phyloP scores from a whole-genome alignment of 2,888 invertebrate genomes.

The Tinea pellionella region DNA sequence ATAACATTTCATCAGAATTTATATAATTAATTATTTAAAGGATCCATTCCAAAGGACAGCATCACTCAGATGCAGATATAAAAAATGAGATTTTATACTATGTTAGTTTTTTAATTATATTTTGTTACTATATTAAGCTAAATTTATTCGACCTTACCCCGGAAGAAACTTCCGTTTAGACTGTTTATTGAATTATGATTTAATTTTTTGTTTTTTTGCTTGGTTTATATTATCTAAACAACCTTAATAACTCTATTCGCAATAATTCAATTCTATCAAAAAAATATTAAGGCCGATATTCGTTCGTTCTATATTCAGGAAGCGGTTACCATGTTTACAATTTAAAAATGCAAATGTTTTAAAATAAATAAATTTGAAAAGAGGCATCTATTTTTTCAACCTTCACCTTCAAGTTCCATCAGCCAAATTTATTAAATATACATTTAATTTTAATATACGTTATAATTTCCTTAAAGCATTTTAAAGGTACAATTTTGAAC shows the following conservation, averaged over 20 bases:
- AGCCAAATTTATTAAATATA: background rate
- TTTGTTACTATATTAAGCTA: no score
- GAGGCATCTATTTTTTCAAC: background rate
- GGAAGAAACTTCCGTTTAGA: background rate
- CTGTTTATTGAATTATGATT: background rate
- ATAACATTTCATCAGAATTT: no score
- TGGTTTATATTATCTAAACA: background rate
- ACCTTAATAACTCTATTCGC: background rate
- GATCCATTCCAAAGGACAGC: no score
- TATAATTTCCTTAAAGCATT: constrained; percentile 9
- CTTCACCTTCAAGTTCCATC: constrained; percentile 6
- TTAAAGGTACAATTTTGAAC: constrained; percentile 1
- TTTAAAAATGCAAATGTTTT: background rate
- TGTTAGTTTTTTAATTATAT: no score
- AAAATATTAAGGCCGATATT: background rate
- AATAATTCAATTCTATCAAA: background rate
- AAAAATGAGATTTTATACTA: no score
- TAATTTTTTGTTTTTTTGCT: background rate
- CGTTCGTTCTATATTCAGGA: background rate
- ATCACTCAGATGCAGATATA: no score
- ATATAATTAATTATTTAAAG: no score
- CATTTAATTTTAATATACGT: background rate
- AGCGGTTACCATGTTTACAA: background rate
- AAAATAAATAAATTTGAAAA: background rate
- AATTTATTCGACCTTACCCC: background rate